Conservation (phyloP, 2,113 vertebrate species). For the Chionis minor region DNA sequence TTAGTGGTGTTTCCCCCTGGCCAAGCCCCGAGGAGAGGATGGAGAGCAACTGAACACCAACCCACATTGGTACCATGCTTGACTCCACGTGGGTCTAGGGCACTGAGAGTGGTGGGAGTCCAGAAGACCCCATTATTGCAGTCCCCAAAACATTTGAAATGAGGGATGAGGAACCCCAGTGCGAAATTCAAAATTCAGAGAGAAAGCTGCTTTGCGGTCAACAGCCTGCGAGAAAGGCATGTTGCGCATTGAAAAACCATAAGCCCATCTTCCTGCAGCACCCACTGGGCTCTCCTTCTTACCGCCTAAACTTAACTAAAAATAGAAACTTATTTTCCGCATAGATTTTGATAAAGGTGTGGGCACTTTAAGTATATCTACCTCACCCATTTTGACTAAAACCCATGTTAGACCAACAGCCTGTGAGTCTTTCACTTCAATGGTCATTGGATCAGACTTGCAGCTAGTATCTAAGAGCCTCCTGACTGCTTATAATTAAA, state of each 20-base stretch:
- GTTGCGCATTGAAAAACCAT: neutral
- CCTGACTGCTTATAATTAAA: neutral
- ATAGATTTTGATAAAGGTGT: neutral
- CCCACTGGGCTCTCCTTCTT: neutral
- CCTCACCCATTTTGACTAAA: neutral
- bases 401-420: neutral
- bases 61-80: fast-evolving
- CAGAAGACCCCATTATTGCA: neutral
- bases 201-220: neutral
- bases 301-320: neutral
- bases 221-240: neutral
- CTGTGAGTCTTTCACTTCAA: neutral
- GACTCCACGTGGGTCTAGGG: neutral
- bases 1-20: neutral
- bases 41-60: neutral
- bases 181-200: neutral
- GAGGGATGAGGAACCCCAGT: neutral
- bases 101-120: neutral
- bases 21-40: neutral
- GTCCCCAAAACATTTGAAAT: neutral
- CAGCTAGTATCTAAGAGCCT: neutral
- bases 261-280: neutral
- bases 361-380: neutral
- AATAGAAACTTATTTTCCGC: neutral
- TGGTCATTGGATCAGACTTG: neutral